Evolutionary conservation across 2,113 vertebrate species (phyloP).

Genomic region (Corynorhinus townsendii): DNA sequence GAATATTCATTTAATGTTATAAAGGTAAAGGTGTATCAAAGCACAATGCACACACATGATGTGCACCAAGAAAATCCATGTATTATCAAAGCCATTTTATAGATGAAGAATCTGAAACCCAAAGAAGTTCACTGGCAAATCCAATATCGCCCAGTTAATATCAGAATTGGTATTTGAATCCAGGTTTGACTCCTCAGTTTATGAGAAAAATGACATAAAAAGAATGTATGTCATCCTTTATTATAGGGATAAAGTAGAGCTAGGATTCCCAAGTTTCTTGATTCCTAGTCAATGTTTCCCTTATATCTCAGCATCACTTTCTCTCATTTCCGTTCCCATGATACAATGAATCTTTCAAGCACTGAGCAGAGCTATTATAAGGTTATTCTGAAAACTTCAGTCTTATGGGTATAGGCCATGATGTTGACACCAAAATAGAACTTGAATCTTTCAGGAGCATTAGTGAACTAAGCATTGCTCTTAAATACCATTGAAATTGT

Average conservation of each 20-base stretch:
- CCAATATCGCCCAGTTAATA: neutral
- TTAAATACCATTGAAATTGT: neutral
- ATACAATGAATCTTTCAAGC: neutral
- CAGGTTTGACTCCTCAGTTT: neutral
- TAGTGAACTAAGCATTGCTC: neutral
- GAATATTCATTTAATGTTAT: neutral
- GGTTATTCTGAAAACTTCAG: neutral
- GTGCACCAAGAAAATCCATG: too few species aligned
- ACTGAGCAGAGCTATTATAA: neutral
- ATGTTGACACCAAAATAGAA: neutral
- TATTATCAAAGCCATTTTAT: neutral
- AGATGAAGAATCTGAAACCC: conserved; percentile 16
- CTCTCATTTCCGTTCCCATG: neutral
- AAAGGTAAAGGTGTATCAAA: neutral
- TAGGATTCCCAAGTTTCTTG: neutral
- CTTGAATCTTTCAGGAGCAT: neutral
- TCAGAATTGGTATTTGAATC: neutral
- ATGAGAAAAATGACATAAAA: neutral
- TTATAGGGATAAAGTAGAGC: neutral
- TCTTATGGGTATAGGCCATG: neutral
- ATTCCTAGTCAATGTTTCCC: neutral
- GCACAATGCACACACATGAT: neutral
- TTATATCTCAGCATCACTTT: neutral
- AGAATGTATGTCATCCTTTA: neutral
- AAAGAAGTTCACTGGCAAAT: neutral